A percentile compares a stretch with the other conserved stretches of the same genome.
Conservation (phyloP, 2,113 vertebrate species). For the Cyprinodon tularosa region DNA sequence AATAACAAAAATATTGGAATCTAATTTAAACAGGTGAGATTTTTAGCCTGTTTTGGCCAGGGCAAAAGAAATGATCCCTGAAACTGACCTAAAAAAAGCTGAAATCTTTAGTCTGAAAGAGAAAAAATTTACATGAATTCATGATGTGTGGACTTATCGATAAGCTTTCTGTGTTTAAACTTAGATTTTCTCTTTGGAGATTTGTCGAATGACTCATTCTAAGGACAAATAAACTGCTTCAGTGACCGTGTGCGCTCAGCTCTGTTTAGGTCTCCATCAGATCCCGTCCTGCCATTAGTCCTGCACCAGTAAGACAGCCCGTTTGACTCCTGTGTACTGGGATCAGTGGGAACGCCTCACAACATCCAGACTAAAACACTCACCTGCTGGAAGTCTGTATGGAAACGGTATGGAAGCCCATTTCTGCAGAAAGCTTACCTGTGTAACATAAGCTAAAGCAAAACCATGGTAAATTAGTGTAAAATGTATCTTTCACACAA, state of each 20-base stretch:
- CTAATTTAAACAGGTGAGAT: too few species aligned
- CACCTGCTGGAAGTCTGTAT: background rate
- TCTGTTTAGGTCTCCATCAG: conserved; percentile 12
- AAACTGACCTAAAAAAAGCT: background rate
- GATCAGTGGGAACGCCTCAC: background rate
- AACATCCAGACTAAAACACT: background rate
- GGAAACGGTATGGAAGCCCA: background rate
- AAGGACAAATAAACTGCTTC: too few species aligned
- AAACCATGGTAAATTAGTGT: background rate
- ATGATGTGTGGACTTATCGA: background rate
- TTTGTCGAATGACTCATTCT: too few species aligned
- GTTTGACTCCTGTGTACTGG: background rate
- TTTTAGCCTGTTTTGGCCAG: too few species aligned
- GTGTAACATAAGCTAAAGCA: background rate
- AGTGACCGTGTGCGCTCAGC: background rate
- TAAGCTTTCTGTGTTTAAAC: background rate
- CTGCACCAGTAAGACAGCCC: background rate
- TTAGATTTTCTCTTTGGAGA: background rate
- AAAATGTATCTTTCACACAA: background rate
- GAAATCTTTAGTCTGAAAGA: background rate
- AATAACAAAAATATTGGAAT: too few species aligned
- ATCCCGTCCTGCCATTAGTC: background rate
- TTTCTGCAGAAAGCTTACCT: background rate
- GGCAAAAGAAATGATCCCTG: background rate
- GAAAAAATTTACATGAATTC: background rate